These are phyloP conservation scores for Scaptomyza montana DNA, from an alignment of 1,140 invertebrate species.

Conservation along the genomic window DNA sequence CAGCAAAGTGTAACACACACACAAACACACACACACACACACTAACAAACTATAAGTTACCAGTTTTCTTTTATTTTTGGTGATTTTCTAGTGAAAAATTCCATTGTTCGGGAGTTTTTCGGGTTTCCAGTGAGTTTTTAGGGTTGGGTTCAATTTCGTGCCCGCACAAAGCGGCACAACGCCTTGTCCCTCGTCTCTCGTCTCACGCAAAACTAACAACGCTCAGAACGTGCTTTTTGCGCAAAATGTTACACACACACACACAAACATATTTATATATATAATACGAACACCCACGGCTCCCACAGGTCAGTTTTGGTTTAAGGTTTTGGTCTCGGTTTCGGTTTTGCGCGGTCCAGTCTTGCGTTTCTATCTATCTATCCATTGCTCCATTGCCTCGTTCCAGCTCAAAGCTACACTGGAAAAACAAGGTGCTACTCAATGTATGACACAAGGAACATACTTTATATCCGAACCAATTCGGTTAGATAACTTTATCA, in stretches of 20 bases:
- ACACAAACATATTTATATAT: background rate
- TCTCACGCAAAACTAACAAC: slow-evolving; percentile 45
- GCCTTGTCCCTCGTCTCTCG: background rate
- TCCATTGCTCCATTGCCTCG: background rate
- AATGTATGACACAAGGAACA: too few species aligned
- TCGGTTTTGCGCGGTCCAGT: slow-evolving; percentile 9
- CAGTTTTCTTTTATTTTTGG: slow-evolving; percentile 30
- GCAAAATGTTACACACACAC: slow-evolving; percentile 44
- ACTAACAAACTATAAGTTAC: slow-evolving; percentile 50
- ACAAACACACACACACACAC: slow-evolving; percentile 6
- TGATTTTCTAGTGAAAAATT: slow-evolving; percentile 10
- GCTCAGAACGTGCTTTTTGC: slow-evolving; percentile 52
- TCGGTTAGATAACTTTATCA: too few species aligned
- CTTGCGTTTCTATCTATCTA: background rate
- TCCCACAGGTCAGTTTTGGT: slow-evolving; percentile 43
- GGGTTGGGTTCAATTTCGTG: slow-evolving; percentile 40
- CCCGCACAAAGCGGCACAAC: slow-evolving; percentile 12
- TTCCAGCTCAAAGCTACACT: too few species aligned
- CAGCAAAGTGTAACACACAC: slow-evolving; percentile 14
- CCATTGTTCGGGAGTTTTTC: too few species aligned
- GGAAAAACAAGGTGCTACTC: background rate
- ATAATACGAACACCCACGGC: background rate
- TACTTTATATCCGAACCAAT: too few species aligned
- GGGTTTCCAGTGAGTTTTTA: slow-evolving; percentile 5
- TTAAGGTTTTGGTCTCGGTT: slow-evolving; percentile 23